phyloP scores from a whole-genome alignment of 1,140 invertebrate genomes.

The Tetramorium alpestre region DNA sequence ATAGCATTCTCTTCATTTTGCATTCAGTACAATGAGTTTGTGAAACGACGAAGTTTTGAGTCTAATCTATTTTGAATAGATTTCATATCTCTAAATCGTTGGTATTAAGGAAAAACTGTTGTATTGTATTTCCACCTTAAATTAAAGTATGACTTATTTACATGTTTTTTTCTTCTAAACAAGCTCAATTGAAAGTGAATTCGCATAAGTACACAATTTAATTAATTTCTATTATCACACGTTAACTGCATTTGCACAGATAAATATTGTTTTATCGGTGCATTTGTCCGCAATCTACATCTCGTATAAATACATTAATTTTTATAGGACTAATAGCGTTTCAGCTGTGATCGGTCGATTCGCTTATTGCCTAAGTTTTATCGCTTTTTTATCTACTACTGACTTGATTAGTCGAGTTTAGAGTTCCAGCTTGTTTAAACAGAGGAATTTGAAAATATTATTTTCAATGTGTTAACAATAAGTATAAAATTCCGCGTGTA shows the following conservation, averaged over 20 bases:
- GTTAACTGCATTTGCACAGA: neutral
- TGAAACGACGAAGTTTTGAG: constrained; percentile 33
- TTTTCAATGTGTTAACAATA: neutral
- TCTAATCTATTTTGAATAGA: constrained; percentile 11
- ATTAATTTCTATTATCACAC: neutral
- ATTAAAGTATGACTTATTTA: constrained; percentile 80
- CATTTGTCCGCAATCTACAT: neutral
- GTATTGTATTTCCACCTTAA: constrained; percentile 79
- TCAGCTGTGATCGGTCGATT: neutral
- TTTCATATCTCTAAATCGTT: constrained; percentile 52
- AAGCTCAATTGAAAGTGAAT: neutral
- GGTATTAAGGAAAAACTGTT: constrained; percentile 76
- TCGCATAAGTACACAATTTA: constrained; percentile 9
- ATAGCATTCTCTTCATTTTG: constrained; percentile 52
- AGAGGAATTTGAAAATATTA: neutral
- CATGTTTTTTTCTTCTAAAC: constrained; percentile 29
- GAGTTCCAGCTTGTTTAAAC: neutral
- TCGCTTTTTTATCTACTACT: neutral
- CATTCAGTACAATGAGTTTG: constrained; percentile 42
- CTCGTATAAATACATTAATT: neutral
- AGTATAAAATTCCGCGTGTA: neutral
- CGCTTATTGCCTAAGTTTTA: neutral
- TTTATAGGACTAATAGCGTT: neutral
- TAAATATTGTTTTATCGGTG: neutral
- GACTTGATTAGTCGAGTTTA: neutral